phyloP scores from a whole-genome alignment of 1,140 invertebrate genomes.

The Tetranychus cinnabarinus region DNA sequence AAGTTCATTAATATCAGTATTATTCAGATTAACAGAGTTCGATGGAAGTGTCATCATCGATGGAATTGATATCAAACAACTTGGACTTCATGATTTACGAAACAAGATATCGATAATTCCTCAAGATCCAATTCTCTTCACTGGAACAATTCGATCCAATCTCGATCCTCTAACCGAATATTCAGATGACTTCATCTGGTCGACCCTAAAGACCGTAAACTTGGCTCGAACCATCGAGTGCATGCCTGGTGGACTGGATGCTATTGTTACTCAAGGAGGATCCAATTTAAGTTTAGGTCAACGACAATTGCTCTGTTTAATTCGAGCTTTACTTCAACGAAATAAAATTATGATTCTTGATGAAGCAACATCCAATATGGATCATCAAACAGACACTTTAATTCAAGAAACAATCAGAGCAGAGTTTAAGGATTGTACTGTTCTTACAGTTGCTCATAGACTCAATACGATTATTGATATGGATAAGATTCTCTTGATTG shows the following conservation, averaged over 20 bases:
- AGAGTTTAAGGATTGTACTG: constrained; percentile 53
- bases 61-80: constrained; percentile 18
- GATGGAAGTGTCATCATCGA: constrained; percentile 28
- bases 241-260: constrained; percentile 13
- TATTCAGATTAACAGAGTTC: constrained; percentile 48
- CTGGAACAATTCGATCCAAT: constrained; percentile 22
- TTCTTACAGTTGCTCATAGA: constrained; percentile 80
- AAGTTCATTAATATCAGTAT: constrained; percentile 53
- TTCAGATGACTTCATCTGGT: constrained; percentile 16
- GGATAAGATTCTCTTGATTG: constrained; percentile 27
- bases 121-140: constrained; percentile 26
- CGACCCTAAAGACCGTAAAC: constrained; percentile 15
- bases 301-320: constrained; percentile 62
- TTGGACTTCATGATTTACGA: constrained; percentile 14
- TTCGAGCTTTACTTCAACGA: constrained; percentile 56
- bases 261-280: constrained; percentile 23
- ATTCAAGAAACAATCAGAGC: constrained; percentile 61
- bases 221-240: constrained; percentile 12
- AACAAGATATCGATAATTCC: constrained; percentile 32
- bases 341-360: constrained; percentile 76
- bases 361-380: constrained; percentile 83
- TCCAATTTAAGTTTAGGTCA: constrained; percentile 43
- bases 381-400: constrained; percentile 58
- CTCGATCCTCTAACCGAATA: constrained; percentile 17
- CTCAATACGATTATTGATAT: constrained; percentile 61